These are phyloP conservation scores for Ictidomys tridecemlineatus DNA, from an alignment of 2,113 vertebrate species.

Conservation along the genomic window DNA sequence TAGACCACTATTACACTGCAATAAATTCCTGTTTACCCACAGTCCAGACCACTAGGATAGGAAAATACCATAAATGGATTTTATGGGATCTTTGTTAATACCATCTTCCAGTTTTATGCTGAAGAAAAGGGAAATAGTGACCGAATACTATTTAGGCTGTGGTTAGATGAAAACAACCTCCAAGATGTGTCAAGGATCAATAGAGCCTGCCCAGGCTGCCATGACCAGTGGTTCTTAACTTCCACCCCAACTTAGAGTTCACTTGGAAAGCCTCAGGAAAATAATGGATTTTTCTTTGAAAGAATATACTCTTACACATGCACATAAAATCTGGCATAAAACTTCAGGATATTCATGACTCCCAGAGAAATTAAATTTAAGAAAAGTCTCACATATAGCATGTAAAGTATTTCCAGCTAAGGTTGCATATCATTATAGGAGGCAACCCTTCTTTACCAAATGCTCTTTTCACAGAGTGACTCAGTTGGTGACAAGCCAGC, in stretches of 20 bases:
- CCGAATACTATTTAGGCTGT: not conserved
- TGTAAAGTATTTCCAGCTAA: not conserved
- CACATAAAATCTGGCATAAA: not conserved
- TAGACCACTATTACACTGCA: conserved; percentile 27
- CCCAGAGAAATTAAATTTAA: not conserved
- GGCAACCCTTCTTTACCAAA: not conserved
- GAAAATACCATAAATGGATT: conserved; percentile 15
- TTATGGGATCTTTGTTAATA: conserved; percentile 33
- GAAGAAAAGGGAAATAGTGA: conserved; percentile 4
- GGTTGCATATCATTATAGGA: not conserved
- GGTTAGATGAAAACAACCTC: not conserved
- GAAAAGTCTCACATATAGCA: not conserved
- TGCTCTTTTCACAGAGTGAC: not conserved
- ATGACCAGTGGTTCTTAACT: not conserved
- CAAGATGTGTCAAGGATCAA: not conserved
- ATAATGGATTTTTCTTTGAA: not conserved
- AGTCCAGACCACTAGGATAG: conserved; percentile 3
- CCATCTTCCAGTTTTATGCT: not conserved
- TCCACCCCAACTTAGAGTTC: not conserved
- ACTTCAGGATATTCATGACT: not conserved
- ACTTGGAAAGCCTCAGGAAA: not conserved
- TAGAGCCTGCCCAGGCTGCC: not conserved
- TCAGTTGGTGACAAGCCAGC: not conserved
- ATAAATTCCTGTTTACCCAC: conserved; percentile 59
- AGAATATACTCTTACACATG: not conserved